Evolutionary conservation across 2,113 vertebrate species (phyloP), one percentile per base, ranked within the genome.

Genomic region (Arizona elegans): DNA sequence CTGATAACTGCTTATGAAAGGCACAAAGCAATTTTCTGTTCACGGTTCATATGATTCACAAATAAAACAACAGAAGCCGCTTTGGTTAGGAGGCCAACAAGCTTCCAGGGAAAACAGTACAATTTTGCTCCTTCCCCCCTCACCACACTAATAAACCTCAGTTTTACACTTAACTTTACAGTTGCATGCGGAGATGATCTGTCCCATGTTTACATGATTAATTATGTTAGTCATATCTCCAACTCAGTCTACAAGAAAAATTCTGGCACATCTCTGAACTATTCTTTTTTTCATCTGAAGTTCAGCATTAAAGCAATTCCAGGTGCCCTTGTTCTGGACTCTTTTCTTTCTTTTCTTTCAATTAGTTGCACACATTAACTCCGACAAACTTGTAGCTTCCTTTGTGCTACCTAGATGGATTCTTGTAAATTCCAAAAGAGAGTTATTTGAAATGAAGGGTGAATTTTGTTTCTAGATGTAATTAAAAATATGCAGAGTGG

Each of bases 11-110:
- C 26, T 81, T 90, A 91, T n/a, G 23, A 55, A 92, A 10, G 38
- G 47, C 88, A 95, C 54, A 92, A 88, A 92, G 93, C 52, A 94
- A 81, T 88, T 91, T 93, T 1, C 0, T 91, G 33, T 52, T 4
- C 8, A 95, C 90, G 85, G 1, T 89, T 62, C 17, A 92, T 1
- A 2, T 8, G 92, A 3, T n/a, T 70, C 93, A 93, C 70, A 85
- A 94, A 87, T 21, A 89, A 93, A 95, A 90, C 38, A 24, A 6
- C 90, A 88, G 26, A 17, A 26, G 43, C 92, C 81, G 93, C 17
- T 13, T 9, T 13, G 15, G 21, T 58, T 58, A 43, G 54, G 38
- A 56, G 54, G 70, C 50, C 15, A 70, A 88, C 86, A 50, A 50
- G 5, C 33, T 70, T 4, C 89, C 75, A 23, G 15, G 53, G 54